These are phyloP conservation scores for Elgaria multicarinata DNA, from an alignment of 2,113 vertebrate species.

Conservation along the genomic window DNA sequence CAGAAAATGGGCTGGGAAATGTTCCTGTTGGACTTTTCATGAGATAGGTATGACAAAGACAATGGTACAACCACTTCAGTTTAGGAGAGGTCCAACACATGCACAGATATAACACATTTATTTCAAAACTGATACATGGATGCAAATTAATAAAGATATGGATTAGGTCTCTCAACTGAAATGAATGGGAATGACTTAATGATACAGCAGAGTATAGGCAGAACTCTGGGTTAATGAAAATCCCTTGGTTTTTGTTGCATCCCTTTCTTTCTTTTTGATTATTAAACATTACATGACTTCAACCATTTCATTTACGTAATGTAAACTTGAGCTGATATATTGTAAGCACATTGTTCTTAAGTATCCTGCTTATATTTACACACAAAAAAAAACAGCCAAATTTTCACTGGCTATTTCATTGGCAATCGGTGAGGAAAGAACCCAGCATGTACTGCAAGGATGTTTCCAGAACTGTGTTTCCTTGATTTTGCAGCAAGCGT, in stretches of 20 bases:
- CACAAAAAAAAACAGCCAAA: background rate
- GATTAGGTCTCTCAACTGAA: too few species aligned
- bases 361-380: background rate
- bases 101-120: background rate
- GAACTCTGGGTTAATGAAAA: too few species aligned
- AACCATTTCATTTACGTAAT: background rate
- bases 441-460: background rate
- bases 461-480: background rate
- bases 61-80: background rate
- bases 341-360: background rate
- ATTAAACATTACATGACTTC: background rate
- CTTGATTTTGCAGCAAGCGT: background rate
- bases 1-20: background rate
- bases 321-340: background rate
- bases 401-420: conserved; percentile 6
- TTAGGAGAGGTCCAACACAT: background rate
- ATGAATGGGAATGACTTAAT: too few species aligned
- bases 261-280: background rate
- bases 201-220: too few species aligned
- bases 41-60: background rate
- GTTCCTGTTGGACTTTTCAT: background rate
- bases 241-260: background rate
- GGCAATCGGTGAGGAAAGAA: background rate
- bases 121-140: background rate
- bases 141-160: background rate